These are phyloP conservation scores for Tetramorium parvispinum DNA, from an alignment of 1,140 invertebrate species.

Conservation along the genomic window DNA sequence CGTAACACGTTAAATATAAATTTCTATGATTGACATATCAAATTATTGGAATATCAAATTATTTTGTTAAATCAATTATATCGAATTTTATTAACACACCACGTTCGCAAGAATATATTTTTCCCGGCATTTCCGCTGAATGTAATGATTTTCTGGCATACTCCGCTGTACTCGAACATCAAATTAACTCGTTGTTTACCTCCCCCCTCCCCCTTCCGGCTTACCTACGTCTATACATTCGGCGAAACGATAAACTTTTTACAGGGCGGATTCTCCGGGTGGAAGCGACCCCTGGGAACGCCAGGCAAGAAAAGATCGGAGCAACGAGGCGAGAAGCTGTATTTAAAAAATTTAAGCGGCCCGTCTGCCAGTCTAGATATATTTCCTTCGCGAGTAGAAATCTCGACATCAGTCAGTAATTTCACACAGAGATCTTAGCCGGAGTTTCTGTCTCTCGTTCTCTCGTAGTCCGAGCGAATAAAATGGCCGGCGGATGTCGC, in stretches of 20 bases:
- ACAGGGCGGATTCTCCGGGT: constrained; percentile 2
- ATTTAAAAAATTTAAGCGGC: constrained; percentile 69
- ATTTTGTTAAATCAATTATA: constrained; percentile 9
- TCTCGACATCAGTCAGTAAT: constrained; percentile 57
- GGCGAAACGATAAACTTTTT: constrained; percentile 43
- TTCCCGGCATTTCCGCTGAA: background rate
- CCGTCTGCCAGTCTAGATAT: constrained; percentile 28
- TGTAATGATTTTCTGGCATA: constrained; percentile 15
- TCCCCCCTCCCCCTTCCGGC: background rate
- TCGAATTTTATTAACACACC: constrained; percentile 1
- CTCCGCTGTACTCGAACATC: background rate
- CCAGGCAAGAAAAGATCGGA: constrained; percentile 38
- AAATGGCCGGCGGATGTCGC: background rate
- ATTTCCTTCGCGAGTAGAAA: constrained; percentile 52
- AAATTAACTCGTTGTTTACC: constrained; percentile 25
- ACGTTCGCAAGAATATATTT: background rate
- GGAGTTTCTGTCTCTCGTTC: constrained; percentile 30
- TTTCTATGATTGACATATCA: background rate
- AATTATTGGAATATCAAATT: constrained; percentile 21
- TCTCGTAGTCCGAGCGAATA: background rate
- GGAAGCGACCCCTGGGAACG: constrained; percentile 38
- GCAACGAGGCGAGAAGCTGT: constrained; percentile 61
- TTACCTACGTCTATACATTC: background rate
- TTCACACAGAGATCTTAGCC: constrained; percentile 36
- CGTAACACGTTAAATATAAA: background rate